Evolutionary conservation across 1,140 invertebrate genomes (phyloP), one percentile per base, ranked within the genome.

Genomic region (Hycleus phaleratus): DNA sequence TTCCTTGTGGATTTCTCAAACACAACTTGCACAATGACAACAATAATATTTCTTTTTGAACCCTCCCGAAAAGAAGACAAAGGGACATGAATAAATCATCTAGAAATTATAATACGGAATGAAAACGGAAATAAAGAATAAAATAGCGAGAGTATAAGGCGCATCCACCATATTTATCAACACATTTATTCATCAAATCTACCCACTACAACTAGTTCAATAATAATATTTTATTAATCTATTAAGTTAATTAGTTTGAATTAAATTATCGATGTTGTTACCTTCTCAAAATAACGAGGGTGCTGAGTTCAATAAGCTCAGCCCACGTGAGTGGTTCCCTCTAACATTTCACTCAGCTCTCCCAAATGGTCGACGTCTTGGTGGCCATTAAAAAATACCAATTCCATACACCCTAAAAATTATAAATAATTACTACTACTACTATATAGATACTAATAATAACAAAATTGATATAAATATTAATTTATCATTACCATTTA

Each of bases 221-320:
- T 24, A 42, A n/a, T 8, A 47, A 24, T 25, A n/a, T 46, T 32
- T 26, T 45, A 53, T 38, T 32, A 32, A 18, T 18, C 32, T 32
- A 32, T 5, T 18, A 32, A 7, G 32, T 4, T 32, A 38, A 25
- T 32, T 26, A 10, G 12, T 46, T 38, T 46, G 42, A 38, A 42
- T 46, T 45, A 53, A 53, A 46, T 45, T 45, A 45, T 46, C 45
- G 26, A 53, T 38, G 8, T 45, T 52, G 18, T 26, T 57, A 49
- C 63, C 64, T 61, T 65, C 61, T 58, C 64, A 57, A 58, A 63
- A 61, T 54, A 49, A 52, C 57, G 55, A 48, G 32, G 50, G 55
- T 58, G 60, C 60, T 44, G 48, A 50, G 40, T 51, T 45, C 57
- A 60, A 53, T 60, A 40, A 60, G 59, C 53, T 57, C 54, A 60